Evolutionary conservation across 2,797 vertebrate species (phyloP), one percentile per base, ranked within the genome.

Genomic region (Pangasius djambal): DNA sequence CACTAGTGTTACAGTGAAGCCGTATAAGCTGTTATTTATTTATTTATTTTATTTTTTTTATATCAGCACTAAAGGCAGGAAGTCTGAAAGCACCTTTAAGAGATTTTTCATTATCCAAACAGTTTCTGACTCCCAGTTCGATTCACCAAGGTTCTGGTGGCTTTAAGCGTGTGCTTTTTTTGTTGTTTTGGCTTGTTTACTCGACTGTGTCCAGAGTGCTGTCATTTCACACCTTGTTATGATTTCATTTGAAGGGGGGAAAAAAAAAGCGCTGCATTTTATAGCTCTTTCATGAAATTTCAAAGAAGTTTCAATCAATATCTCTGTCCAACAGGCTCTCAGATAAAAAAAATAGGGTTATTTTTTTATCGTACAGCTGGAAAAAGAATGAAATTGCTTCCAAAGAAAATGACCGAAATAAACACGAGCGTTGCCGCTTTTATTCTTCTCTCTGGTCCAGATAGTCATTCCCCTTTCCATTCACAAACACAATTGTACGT

Each of bases 181-280:
- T 40, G 40, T 40, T 40, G 3, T n/a, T 85, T 69, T 1, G n/a
- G 40, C 6, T 85, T 5, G 63, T 85, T 85, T 52, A 52, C 83
- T 85, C 9, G 63, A 50, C 61, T 1, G 44, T n/a, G 61, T 84
- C 44, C 87, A 90, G 92, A 91, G 91, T 90, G 91, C 83, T 2
- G 93, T 94, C 93, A 95, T 95, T 96, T 95, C 93, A 95, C 93
- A 94, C 93, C 93, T 92, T 89, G 91, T 94, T 95, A 94, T 93
- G 88, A 93, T 93, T 94, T 93, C 92, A 92, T 93, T 92, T 91
- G 89, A 52, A 52, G 83, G 87, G 93, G 92, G 93, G 92, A 82
- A 85, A 75, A 44, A 44, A 83, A 88, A 78, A 18, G 63, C 37
- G 25, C 31, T 16, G 25, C 61, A 83, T 81, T 75, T 61, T 88